These are phyloP conservation scores for Gnathonemus echidnorhynchus DNA, from an alignment of 2,113 vertebrate genomes.

Conservation along the genomic window DNA sequence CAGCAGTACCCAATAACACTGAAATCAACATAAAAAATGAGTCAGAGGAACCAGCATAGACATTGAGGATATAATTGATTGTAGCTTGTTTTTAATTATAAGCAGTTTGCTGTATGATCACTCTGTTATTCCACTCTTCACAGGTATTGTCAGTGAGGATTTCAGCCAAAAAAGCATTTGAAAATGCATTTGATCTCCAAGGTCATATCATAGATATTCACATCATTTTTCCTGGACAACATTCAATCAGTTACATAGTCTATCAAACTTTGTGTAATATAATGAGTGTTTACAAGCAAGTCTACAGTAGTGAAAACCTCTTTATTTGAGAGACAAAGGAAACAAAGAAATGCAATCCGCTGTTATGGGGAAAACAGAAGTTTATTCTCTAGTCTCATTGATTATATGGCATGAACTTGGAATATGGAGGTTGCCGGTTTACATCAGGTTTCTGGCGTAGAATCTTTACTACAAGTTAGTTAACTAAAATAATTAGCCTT, in stretches of 20 bases:
- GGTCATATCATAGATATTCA: not conserved
- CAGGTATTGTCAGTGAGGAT: not conserved
- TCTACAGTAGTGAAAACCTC: not conserved
- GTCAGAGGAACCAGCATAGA: not conserved
- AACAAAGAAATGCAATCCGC: not conserved
- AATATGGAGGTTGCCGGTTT: not conserved
- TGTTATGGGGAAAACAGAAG: not conserved
- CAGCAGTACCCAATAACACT: not conserved
- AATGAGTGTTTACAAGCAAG: not conserved
- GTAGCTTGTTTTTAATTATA: not conserved
- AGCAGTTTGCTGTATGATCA: not conserved
- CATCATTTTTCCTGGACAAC: not conserved
- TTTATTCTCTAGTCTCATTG: not conserved
- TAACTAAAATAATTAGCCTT: not conserved
- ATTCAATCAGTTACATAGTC: not conserved
- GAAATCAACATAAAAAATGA: not conserved
- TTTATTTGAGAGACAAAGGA: not conserved
- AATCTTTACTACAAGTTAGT: not conserved
- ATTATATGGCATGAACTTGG: not conserved
- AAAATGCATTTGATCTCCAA: not conserved
- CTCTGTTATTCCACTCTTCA: not conserved
- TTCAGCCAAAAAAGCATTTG: not conserved
- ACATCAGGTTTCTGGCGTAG: not conserved
- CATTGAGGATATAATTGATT: not conserved
- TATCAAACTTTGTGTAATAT: not conserved